These are phyloP conservation scores for Loris lydekkerianus DNA, from an alignment of 2,797 vertebrate genomes.

Conservation along the genomic window DNA sequence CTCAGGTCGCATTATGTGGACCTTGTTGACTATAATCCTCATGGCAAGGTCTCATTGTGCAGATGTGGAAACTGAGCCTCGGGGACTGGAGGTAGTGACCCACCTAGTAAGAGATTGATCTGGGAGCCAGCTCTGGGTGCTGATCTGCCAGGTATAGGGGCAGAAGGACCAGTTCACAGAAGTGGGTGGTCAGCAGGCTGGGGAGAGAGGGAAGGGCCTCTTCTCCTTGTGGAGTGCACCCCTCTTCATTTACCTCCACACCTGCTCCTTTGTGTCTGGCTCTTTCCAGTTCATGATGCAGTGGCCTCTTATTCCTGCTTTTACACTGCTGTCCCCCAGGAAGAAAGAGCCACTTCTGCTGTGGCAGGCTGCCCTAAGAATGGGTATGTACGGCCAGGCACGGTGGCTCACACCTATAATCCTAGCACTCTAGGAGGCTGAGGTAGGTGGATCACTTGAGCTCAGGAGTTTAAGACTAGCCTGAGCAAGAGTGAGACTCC, in stretches of 20 bases:
- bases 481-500: too few species aligned
- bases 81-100: background rate
- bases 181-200: background rate
- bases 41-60: background rate
- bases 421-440: too few species aligned
- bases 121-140: background rate
- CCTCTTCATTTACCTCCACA: background rate
- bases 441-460: too few species aligned
- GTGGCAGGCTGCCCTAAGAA: background rate
- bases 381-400: too few species aligned
- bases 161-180: background rate
- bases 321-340: too few species aligned
- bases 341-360: background rate
- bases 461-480: too few species aligned
- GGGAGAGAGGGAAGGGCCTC: background rate
- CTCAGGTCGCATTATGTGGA: background rate
- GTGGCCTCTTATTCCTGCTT: background rate
- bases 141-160: background rate
- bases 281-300: background rate
- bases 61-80: background rate
- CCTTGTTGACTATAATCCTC: background rate
- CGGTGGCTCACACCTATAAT: too few species aligned
- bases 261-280: background rate
- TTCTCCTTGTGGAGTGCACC: background rate
- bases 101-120: too few species aligned